phyloP scores from a whole-genome alignment of 2,888 invertebrate species.

The Stenodema calcarata region DNA sequence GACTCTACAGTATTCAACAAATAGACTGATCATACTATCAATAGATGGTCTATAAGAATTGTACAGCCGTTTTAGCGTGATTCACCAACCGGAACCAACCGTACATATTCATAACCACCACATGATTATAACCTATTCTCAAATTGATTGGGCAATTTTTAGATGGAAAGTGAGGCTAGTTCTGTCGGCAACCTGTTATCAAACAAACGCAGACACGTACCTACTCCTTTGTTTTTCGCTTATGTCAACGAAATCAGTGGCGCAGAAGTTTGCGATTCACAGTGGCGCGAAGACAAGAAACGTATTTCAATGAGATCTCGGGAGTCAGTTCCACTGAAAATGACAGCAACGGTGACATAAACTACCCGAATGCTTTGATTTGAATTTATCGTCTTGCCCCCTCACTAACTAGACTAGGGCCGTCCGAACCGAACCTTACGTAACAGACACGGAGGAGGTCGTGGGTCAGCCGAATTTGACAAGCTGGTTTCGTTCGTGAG shows the following conservation, averaged over 20 bases:
- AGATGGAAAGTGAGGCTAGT: too few relatives aligned
- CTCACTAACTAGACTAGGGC: not conserved
- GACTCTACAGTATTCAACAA: too few relatives aligned
- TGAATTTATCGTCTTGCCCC: not conserved
- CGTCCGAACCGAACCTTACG: not conserved
- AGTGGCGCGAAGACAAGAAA: not conserved
- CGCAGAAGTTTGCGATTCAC: not conserved
- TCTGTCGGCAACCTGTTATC: too few relatives aligned
- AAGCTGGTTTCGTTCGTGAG: not conserved
- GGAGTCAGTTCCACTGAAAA: not conserved
- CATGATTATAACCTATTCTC: too few relatives aligned
- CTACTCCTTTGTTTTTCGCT: not conserved
- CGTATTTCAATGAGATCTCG: not conserved
- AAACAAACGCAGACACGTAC: too few relatives aligned
- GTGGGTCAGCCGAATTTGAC: not conserved
- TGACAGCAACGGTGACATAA: not conserved
- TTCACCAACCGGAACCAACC: too few relatives aligned
- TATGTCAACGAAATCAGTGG: not conserved
- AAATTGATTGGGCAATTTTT: too few relatives aligned
- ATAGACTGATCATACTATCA: too few relatives aligned
- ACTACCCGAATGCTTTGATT: not conserved
- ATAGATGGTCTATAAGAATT: too few relatives aligned
- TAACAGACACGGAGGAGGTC: not conserved
- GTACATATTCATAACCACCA: too few relatives aligned
- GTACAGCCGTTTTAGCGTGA: too few relatives aligned